Evolutionary conservation across 2,797 vertebrate species (phyloP).

Genomic region (Rhodeus uyekii): DNA sequence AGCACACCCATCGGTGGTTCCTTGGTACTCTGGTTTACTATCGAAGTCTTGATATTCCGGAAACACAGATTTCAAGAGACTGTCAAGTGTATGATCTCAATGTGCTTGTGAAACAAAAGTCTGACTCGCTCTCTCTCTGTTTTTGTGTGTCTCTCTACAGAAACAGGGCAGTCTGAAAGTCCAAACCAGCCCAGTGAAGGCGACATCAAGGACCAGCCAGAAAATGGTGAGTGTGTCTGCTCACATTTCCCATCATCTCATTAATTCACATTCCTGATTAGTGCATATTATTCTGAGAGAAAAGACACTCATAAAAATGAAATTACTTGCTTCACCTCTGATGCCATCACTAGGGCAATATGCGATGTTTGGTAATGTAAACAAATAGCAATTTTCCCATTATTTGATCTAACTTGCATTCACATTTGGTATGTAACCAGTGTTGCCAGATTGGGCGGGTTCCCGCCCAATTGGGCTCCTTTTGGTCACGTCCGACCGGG

Average conservation of each 20-base stretch:
- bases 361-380: background rate
- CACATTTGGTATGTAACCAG: background rate
- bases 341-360: background rate
- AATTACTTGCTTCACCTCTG: background rate
- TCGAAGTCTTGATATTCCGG: background rate
- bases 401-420: background rate
- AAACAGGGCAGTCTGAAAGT: conserved; percentile 94
- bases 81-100: background rate
- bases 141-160: conserved; percentile 71
- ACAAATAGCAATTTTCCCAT: background rate
- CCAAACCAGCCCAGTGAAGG: conserved; percentile 94
- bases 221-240: conserved; percentile 85
- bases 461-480: too few relatives aligned
- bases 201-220: conserved; percentile 97
- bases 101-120: conserved; percentile 16
- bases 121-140: conserved; percentile 37
- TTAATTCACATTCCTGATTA: background rate
- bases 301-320: background rate
- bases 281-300: background rate
- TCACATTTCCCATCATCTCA: background rate
- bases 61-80: background rate
- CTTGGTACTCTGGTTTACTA: conserved; percentile 13
- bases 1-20: background rate
- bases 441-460: too few relatives aligned
- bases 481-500: too few relatives aligned